Evolutionary conservation across 2,888 invertebrate species (phyloP).

Genomic region (Archips crataeganus): DNA sequence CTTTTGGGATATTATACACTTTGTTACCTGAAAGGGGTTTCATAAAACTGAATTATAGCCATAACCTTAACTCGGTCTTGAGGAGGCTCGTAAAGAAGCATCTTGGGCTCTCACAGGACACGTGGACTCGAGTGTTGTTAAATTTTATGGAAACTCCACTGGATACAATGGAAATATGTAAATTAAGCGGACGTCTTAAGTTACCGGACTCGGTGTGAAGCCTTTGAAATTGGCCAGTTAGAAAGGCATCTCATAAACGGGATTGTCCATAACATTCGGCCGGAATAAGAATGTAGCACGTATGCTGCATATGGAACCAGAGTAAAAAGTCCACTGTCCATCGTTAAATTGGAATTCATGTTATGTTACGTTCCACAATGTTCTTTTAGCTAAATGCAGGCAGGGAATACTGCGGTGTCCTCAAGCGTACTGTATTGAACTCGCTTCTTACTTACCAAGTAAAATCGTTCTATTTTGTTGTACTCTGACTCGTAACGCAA

Average conservation of each 20-base stretch:
- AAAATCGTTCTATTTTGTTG: slow-evolving; percentile 32
- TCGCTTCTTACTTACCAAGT: slow-evolving; percentile 20
- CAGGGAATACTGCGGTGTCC: slow-evolving; percentile 50
- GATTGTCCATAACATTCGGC: slow-evolving; percentile 56
- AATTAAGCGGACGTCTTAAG: slow-evolving; percentile 66
- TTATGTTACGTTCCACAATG: slow-evolving; percentile 61
- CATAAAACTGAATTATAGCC: slow-evolving; percentile 84
- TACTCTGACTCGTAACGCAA: slow-evolving; percentile 10
- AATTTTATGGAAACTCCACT: slow-evolving; percentile 79
- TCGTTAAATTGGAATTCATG: slow-evolving; percentile 69
- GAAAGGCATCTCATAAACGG: slow-evolving; percentile 51
- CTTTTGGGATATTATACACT: slow-evolving; percentile 72
- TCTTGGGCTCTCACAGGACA: slow-evolving; percentile 78
- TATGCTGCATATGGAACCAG: slow-evolving; percentile 44
- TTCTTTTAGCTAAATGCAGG: slow-evolving; percentile 64
- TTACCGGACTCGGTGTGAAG: slow-evolving; percentile 54
- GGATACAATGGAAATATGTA: slow-evolving; percentile 79
- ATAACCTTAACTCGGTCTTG: slow-evolving; percentile 81
- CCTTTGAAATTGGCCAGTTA: slow-evolving; percentile 59
- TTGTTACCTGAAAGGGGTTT: slow-evolving; percentile 82
- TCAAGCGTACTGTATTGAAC: slow-evolving; percentile 49
- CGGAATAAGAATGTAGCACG: slow-evolving; percentile 56
- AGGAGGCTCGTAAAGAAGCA: slow-evolving; percentile 81
- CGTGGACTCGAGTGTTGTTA: slow-evolving; percentile 76
- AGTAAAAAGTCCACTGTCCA: slow-evolving; percentile 48